Evolutionary conservation across 2,888 invertebrate genomes (phyloP).

Genomic region (Formica aserva): DNA sequence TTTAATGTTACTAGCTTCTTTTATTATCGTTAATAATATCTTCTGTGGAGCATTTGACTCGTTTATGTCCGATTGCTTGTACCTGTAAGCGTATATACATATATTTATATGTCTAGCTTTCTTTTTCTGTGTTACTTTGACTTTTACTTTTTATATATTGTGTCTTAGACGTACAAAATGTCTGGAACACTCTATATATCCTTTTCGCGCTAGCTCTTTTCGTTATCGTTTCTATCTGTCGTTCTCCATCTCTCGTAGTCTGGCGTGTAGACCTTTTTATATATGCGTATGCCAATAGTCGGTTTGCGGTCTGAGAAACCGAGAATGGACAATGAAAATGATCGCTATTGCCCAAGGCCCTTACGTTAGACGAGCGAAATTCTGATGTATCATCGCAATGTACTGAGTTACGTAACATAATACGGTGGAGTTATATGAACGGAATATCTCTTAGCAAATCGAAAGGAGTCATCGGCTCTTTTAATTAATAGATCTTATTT

Average conservation of each 20-base stretch:
- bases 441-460: not conserved
- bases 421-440: constrained; percentile 18
- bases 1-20: constrained; percentile 21
- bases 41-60: constrained; percentile 19
- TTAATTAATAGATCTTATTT: not conserved
- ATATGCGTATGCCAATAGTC: constrained; percentile 9
- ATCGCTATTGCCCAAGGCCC: constrained; percentile 47
- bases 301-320: constrained; percentile 50
- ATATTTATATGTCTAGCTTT: not conserved
- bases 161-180: not conserved
- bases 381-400: constrained; percentile 60
- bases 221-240: not conserved
- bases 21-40: constrained; percentile 38
- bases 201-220: not conserved
- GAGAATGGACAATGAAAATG: constrained; percentile 56
- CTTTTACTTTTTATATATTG: not conserved
- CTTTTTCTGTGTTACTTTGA: not conserved
- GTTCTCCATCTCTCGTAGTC: not conserved
- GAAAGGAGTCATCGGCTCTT: constrained; percentile 1
- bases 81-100: not conserved
- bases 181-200: not conserved
- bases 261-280: not conserved
- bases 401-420: constrained; percentile 58
- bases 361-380: constrained; percentile 57
- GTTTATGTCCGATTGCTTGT: constrained; percentile 20